Conservation (phyloP, 2,888 invertebrate genomes). For the Epinotia ramella region DNA sequence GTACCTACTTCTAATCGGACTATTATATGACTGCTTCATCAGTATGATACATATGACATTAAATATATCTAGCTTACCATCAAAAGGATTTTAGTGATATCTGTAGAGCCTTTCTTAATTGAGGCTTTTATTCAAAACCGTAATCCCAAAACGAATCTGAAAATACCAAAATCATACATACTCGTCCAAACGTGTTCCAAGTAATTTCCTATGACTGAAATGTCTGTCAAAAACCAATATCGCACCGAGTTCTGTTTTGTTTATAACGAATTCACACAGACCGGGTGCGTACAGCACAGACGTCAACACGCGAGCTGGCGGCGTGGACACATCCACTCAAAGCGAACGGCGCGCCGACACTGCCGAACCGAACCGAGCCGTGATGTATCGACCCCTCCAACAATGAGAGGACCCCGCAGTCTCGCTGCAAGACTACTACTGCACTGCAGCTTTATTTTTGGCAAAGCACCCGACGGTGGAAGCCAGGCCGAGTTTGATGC, state of each 20-base stretch:
- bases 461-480: conserved; percentile 70
- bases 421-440: conserved; percentile 79
- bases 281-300: conserved; percentile 35
- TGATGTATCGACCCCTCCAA: conserved; percentile 70
- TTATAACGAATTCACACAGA: conserved; percentile 26
- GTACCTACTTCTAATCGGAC: conserved; percentile 1
- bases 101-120: not conserved
- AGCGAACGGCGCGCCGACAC: conserved; percentile 72
- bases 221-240: conserved; percentile 52
- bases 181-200: conserved; percentile 31
- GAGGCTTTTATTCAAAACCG: conserved; percentile 1
- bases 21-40: conserved; percentile 4
- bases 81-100: not conserved
- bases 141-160: conserved; percentile 9
- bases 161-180: conserved; percentile 34
- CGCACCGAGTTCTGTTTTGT: conserved; percentile 57
- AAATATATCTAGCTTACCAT: not conserved
- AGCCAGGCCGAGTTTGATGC: conserved; percentile 39
- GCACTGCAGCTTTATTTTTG: conserved; percentile 85
- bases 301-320: conserved; percentile 38
- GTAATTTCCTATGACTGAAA: conserved; percentile 29
- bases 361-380: conserved; percentile 61
- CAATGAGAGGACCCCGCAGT: conserved; percentile 77
- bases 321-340: conserved; percentile 61
- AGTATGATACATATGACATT: not conserved